phyloP scores from a whole-genome alignment of 2,797 vertebrate species.

The Paguma larvata region DNA sequence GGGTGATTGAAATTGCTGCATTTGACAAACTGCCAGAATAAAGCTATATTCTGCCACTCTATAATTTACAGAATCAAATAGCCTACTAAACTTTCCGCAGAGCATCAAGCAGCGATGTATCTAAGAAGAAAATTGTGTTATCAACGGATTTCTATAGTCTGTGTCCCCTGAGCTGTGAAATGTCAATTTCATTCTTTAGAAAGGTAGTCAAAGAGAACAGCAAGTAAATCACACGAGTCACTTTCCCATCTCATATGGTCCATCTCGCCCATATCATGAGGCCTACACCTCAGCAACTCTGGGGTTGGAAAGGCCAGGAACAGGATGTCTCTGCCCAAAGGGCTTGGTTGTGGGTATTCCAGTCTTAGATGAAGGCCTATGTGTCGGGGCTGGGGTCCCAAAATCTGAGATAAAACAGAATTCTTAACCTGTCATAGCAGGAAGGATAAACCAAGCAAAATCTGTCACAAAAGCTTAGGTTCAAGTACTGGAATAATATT shows the following conservation, averaged over 20 bases:
- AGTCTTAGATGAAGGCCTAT: background rate
- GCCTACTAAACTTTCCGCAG: background rate
- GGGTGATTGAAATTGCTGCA: background rate
- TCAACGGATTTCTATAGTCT: background rate
- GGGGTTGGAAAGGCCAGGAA: background rate
- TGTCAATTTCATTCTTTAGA: background rate
- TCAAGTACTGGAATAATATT: background rate
- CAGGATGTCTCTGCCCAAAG: background rate
- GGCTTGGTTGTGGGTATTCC: background rate
- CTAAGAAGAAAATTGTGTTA: background rate
- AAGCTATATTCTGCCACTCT: background rate
- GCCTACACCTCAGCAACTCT: background rate
- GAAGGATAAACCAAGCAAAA: background rate
- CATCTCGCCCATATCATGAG: fast-evolving
- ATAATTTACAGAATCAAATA: background rate
- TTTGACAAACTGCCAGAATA: background rate
- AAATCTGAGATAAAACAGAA: background rate
- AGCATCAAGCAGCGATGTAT: background rate
- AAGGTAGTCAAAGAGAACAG: background rate
- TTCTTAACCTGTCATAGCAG: fast-evolving
- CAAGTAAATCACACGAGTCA: background rate
- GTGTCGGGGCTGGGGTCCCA: background rate
- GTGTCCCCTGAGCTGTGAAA: background rate
- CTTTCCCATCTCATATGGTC: too few species aligned
- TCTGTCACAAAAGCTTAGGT: background rate